A percentile compares a stretch with the other conserved stretches of the same genome.
Conservation (phyloP, 1,140 invertebrate species). For the Oreohelix idahoensis region DNA sequence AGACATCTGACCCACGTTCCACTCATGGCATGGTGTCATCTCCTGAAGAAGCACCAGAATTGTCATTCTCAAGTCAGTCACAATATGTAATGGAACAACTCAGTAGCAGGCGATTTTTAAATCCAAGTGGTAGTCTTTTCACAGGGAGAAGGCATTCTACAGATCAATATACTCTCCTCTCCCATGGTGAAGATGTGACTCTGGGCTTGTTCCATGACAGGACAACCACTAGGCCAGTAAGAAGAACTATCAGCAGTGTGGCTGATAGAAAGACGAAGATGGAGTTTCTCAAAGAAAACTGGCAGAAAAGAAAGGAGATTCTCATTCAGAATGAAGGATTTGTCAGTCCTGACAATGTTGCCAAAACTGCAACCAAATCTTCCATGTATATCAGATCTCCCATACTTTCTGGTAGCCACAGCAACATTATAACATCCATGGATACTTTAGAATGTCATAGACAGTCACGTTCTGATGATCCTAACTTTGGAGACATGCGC, state of each 20-base stretch:
- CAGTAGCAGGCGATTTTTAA: neutral
- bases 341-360: constrained; percentile 28
- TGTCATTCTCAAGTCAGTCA: neutral
- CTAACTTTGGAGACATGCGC: neutral
- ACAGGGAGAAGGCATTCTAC: constrained; percentile 5
- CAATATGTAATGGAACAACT: neutral
- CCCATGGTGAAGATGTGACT: neutral
- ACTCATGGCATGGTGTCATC: neutral
- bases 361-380: neutral
- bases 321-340: constrained; percentile 47
- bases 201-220: neutral
- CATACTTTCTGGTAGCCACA: neutral
- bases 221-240: constrained; percentile 7
- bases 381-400: neutral
- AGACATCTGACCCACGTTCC: constrained; percentile 27
- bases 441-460: too few species aligned
- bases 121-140: neutral
- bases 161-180: neutral
- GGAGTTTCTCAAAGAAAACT: constrained; percentile 46
- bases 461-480: neutral
- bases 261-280: constrained; percentile 40
- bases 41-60: constrained; percentile 10
- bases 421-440: neutral
- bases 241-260: constrained; percentile 39
- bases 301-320: constrained; percentile 48